phyloP scores from a whole-genome alignment of 2,797 vertebrate species.

The Antrozous pallidus region DNA sequence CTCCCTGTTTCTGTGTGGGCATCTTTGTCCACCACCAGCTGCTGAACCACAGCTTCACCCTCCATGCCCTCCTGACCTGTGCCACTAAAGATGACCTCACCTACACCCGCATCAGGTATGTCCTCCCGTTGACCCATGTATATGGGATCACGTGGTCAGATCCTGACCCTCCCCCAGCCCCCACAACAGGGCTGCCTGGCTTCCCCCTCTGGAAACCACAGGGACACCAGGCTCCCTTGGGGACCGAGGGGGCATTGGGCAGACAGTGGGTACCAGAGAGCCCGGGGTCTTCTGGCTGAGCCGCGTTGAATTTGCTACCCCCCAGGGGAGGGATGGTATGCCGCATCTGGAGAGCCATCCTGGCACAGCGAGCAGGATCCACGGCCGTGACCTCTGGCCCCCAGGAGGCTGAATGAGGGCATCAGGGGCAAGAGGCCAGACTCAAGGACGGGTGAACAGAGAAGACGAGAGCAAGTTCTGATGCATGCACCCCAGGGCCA shows the following conservation, averaged over 20 bases:
- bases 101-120: slow-evolving; percentile 89
- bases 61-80: slow-evolving; percentile 84
- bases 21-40: slow-evolving; percentile 80
- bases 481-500: neutral
- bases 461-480: neutral
- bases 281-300: neutral
- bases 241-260: neutral
- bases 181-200: neutral
- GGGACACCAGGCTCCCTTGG: neutral
- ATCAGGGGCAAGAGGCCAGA: neutral
- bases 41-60: slow-evolving; percentile 87
- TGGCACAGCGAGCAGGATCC: slow-evolving; percentile 42
- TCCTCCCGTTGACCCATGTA: neutral
- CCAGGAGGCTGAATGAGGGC: slow-evolving; percentile 47
- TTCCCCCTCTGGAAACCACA: slow-evolving; percentile 3
- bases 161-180: neutral
- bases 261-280: neutral
- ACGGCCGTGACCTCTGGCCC: neutral
- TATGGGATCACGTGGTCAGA: neutral
- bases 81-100: slow-evolving; percentile 89
- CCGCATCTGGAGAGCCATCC: slow-evolving; percentile 89
- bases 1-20: neutral
- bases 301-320: neutral
- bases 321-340: slow-evolving; percentile 89
- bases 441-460: neutral